Base-by-base conservation (phyloP, 2,113 vertebrate species). In the Tetrax tetrax region DNA sequence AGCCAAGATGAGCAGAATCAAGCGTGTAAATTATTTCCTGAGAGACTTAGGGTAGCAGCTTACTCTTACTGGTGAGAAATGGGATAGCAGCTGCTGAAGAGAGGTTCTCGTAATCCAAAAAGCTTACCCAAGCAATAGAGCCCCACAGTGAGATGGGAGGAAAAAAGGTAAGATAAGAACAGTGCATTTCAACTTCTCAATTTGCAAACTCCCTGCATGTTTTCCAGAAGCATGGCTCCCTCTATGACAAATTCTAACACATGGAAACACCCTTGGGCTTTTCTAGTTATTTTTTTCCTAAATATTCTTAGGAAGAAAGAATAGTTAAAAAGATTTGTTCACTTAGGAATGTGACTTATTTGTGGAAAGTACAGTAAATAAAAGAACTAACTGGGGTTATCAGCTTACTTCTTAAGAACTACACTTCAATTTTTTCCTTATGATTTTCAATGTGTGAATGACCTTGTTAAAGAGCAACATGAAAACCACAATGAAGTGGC, bases 121-220 rank as follows among this genome's bases (percentile, higher is more conserved):
- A 51, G 25, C 0, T 0, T 84, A 80, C 5, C 1, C 2, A 57
- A 69, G 21, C 6, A n/a, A 43, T 4, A 38, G 8, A 0, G 1
- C 17, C 53, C 25, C 20, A 5, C 20, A 7, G 19, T 14, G 20
- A 57, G 18, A 64, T 12, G 13, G 25, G 29, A 69, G 15, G 37
- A 48, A 76, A 83, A 43, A 2, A 68, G 12, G 17, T 24, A 41
- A 51, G 16, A 21, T 7, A 14, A 43, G 33, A 64, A 24, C 24
- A 45, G 20, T 14, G 37, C 10, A 18, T 29, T 81, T 76, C 69
- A 70, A 3, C 15, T 64, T 64, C 43, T 70, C 18, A 12, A 20
- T 51, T 19, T 64, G 69, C 33, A 64, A 81, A 64, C 43, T 53
- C 21, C 33, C 8, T 51, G 28, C n/a, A 9, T 0, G 0, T 38